Percentiles rank a stretch among this genome's conserved stretches.
These are phyloP conservation scores for Stenichneumon culpator DNA, from an alignment of 2,888 invertebrate genomes.

Conservation along the genomic window DNA sequence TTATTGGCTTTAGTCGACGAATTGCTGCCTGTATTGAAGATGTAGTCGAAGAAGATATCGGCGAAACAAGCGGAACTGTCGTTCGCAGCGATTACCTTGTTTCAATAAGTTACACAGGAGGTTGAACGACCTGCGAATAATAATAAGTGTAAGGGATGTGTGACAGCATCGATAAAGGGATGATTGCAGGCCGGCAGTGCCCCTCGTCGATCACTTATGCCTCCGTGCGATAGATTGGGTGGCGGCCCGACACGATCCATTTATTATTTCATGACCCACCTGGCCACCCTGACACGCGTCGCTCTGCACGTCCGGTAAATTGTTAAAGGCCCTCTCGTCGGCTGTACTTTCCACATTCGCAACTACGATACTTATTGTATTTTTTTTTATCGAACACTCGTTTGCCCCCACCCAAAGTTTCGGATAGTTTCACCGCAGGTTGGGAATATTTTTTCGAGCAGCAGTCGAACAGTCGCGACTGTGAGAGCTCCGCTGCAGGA, in stretches of 20 bases:
- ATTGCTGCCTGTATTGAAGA: background rate
- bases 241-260: constrained; percentile 13
- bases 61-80: background rate
- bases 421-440: background rate
- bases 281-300: constrained; percentile 3
- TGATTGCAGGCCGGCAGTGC: constrained; percentile 56
- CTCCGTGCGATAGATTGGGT: background rate
- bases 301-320: constrained; percentile 25
- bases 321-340: constrained; percentile 11
- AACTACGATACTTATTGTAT: background rate
- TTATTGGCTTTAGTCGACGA: background rate
- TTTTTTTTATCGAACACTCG: background rate
- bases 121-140: constrained; percentile 1
- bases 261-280: constrained; percentile 59
- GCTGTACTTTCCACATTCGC: background rate
- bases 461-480: background rate
- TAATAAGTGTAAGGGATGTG: background rate
- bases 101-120: constrained; percentile 8
- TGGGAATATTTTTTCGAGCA: background rate
- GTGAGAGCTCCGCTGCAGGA: background rate
- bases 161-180: constrained; percentile 33
- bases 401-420: background rate
- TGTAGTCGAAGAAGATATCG: background rate
- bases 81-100: constrained; percentile 13
- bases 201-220: constrained; percentile 20